These are phyloP conservation scores for Agrochola lychnidis DNA, from an alignment of 2,888 invertebrate genomes.

Conservation along the genomic window DNA sequence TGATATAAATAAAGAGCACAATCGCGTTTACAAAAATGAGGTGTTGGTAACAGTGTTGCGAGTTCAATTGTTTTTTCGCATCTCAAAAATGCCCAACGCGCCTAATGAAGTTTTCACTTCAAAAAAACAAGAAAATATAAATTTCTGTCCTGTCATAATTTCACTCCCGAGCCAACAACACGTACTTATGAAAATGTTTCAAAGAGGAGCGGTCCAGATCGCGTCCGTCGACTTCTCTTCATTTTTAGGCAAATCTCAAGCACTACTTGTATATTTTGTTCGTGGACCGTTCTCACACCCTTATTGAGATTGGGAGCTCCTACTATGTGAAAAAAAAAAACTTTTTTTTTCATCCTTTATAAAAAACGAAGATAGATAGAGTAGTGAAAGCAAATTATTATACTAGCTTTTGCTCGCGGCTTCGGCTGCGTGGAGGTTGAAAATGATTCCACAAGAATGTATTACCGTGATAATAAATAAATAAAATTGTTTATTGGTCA, in stretches of 20 bases:
- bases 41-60: too few relatives aligned
- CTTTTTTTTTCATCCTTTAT: neutral
- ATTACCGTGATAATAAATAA: neutral
- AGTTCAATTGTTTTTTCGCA: too few relatives aligned
- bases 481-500: too few relatives aligned
- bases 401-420: neutral
- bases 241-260: constrained; percentile 55
- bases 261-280: constrained; percentile 46
- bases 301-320: constrained; percentile 20
- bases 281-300: constrained; percentile 16
- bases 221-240: constrained; percentile 21
- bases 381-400: neutral
- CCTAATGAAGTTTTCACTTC: too few relatives aligned
- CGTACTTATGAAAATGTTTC: constrained; percentile 25
- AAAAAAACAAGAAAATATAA: neutral
- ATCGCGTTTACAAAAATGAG: too few relatives aligned
- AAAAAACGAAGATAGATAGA: neutral
- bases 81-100: too few relatives aligned
- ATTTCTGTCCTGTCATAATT: constrained; percentile 10
- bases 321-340: constrained; percentile 15
- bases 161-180: constrained; percentile 7
- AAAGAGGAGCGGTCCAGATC: constrained; percentile 8
- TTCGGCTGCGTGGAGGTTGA: neutral
- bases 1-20: too few relatives aligned
- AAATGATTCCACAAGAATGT: too few relatives aligned